Percentiles rank a stretch among this genome's conserved stretches.
Evolutionary conservation across 2,797 vertebrate species (phyloP).

Genomic region (Pseudocheirus occidentalis): DNA sequence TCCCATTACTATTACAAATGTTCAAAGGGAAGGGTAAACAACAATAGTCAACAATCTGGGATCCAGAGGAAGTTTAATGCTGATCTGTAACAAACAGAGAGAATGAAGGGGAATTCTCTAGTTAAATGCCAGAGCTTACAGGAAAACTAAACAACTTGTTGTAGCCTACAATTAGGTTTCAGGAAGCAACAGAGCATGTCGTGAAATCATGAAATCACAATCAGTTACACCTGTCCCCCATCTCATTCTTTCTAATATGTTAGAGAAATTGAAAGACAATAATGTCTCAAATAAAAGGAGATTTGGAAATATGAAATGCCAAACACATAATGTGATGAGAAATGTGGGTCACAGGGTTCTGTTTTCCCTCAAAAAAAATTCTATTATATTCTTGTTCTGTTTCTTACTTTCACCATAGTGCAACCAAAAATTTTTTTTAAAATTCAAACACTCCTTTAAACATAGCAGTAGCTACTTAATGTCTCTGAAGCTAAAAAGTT

Average conservation of each 20-base stretch:
- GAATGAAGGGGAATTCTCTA: background rate
- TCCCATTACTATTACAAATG: background rate
- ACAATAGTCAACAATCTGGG: background rate
- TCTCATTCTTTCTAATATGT: background rate
- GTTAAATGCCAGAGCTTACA: background rate
- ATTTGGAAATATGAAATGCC: slow-evolving; percentile 21
- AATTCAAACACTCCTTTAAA: slow-evolving; percentile 37
- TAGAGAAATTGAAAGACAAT: background rate
- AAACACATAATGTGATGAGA: background rate
- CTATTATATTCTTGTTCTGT: background rate
- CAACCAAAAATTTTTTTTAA: background rate
- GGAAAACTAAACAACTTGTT: background rate
- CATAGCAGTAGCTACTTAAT: slow-evolving; percentile 19
- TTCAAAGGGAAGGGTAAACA: slow-evolving; percentile 7
- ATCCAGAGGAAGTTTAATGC: background rate
- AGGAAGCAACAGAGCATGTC: background rate
- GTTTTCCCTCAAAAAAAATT: slow-evolving; percentile 2
- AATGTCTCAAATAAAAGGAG: background rate
- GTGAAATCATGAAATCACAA: background rate
- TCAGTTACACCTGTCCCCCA: slow-evolving; percentile 6
- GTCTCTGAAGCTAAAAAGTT: background rate
- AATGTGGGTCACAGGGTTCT: background rate
- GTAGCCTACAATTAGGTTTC: background rate
- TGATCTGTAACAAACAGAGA: background rate
- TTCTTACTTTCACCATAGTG: slow-evolving; percentile 14